Conservation (phyloP, 1,140 invertebrate genomes). For the Diorhabda sublineata region DNA sequence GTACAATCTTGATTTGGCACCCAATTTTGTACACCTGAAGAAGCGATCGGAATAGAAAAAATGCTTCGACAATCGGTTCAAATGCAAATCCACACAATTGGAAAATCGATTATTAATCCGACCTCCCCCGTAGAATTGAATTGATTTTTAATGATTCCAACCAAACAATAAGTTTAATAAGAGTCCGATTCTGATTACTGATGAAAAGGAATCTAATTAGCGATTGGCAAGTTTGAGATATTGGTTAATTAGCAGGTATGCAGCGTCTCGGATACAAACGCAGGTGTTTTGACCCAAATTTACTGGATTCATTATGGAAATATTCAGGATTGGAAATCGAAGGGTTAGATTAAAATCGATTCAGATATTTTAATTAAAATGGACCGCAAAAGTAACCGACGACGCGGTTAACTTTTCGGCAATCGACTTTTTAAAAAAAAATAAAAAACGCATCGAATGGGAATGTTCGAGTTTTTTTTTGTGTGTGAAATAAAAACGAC, state of each 20-base stretch:
- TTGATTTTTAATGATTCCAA: not conserved
- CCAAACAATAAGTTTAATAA: constrained; percentile 3
- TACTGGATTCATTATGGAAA: constrained; percentile 34
- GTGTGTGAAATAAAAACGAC: too few relatives aligned
- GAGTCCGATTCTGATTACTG: constrained; percentile 3
- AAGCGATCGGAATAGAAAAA: too few relatives aligned
- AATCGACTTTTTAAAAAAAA: not conserved
- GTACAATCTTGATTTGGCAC: not conserved
- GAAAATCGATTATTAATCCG: too few relatives aligned
- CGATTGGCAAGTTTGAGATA: constrained; percentile 24
- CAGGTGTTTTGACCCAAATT: constrained; percentile 18
- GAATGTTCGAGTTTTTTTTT: not conserved
- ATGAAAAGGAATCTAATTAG: constrained; percentile 18
- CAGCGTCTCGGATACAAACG: constrained; percentile 21
- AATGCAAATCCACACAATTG: too few relatives aligned
- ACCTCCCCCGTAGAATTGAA: too few relatives aligned
- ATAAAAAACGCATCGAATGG: not conserved
- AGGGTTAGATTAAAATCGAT: constrained; percentile 32
- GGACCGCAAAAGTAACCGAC: constrained; percentile 20
- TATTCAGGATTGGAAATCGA: constrained; percentile 31
- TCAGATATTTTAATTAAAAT: constrained; percentile 42
- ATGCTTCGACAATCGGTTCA: too few relatives aligned
- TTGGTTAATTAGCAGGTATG: constrained; percentile 33
- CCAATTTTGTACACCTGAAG: not conserved
- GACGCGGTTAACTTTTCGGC: not conserved